These are phyloP conservation scores for Melitaea athalia DNA, from an alignment of 2,888 invertebrate species.

Conservation along the genomic window DNA sequence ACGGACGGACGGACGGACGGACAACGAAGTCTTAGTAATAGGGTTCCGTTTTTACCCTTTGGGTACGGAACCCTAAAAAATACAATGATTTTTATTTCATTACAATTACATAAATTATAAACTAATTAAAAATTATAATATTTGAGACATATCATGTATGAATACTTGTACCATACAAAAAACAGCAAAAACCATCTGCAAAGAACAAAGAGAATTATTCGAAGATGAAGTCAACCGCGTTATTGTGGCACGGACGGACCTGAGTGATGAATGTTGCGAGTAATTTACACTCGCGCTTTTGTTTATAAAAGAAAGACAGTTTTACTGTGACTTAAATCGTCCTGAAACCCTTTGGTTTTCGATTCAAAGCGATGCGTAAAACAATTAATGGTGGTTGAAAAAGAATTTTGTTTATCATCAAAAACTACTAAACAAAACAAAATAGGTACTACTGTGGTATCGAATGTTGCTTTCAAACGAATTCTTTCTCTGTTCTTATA, in stretches of 20 bases:
- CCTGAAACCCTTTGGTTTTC: constrained; percentile 26
- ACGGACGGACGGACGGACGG: no score
- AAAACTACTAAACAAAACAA: background rate
- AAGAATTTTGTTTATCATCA: constrained; percentile 5
- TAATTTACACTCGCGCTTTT: constrained; percentile 75
- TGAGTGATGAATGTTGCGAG: constrained; percentile 71
- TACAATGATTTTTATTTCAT: no score
- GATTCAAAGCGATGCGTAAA: constrained; percentile 4
- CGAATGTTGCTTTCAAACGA: no score
- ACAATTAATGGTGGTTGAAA: background rate
- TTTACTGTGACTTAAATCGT: constrained; percentile 42
- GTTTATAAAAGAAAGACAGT: constrained; percentile 49
- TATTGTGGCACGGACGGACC: constrained; percentile 72
- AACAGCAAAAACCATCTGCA: constrained; percentile 65
- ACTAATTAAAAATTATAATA: background rate
- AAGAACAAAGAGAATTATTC: constrained; percentile 80
- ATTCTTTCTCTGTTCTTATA: no score
- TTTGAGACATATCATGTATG: background rate
- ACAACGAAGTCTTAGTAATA: no score
- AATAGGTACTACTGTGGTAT: no score
- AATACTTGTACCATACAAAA: constrained; percentile 50
- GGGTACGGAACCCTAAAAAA: no score
- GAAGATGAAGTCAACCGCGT: constrained; percentile 81
- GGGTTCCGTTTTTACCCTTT: no score
- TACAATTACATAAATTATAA: no score